Evolutionary conservation across 2,797 vertebrate genomes (phyloP).

Genomic region (Sebastolobus altivelis): DNA sequence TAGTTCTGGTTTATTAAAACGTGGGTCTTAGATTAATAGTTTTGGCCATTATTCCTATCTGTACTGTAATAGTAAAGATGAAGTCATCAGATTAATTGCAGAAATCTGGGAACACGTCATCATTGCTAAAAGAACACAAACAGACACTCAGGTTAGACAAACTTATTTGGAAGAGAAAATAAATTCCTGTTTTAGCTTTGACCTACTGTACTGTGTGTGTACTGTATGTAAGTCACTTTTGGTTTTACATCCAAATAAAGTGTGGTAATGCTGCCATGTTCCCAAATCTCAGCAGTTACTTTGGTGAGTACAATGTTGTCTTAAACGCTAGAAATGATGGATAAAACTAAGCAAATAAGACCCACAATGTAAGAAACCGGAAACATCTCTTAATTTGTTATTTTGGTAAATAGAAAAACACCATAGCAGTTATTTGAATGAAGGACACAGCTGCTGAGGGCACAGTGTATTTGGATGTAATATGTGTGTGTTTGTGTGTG

Average conservation of each 20-base stretch:
- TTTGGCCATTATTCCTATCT: neutral
- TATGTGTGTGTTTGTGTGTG: constrained; percentile 13
- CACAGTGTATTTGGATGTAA: constrained; percentile 7
- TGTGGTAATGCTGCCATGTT: neutral
- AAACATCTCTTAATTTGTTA: constrained; percentile 2
- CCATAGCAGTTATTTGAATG: neutral
- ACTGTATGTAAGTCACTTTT: neutral
- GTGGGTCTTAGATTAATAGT: neutral
- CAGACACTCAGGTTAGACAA: neutral
- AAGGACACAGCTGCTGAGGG: constrained; percentile 38
- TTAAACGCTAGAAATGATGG: neutral
- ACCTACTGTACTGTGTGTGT: neutral
- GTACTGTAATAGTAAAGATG: neutral
- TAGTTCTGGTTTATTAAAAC: neutral
- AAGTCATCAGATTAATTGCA: neutral
- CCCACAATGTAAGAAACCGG: neutral
- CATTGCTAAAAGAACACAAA: neutral
- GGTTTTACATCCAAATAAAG: neutral
- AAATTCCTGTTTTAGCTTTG: neutral
- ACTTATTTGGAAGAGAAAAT: neutral
- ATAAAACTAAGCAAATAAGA: neutral
- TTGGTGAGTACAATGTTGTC: neutral
- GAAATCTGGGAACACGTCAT: neutral
- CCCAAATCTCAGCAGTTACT: neutral
- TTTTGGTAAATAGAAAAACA: constrained; percentile 7